Conservation (phyloP, 2,888 invertebrate genomes). For the Rhingia campestris region DNA sequence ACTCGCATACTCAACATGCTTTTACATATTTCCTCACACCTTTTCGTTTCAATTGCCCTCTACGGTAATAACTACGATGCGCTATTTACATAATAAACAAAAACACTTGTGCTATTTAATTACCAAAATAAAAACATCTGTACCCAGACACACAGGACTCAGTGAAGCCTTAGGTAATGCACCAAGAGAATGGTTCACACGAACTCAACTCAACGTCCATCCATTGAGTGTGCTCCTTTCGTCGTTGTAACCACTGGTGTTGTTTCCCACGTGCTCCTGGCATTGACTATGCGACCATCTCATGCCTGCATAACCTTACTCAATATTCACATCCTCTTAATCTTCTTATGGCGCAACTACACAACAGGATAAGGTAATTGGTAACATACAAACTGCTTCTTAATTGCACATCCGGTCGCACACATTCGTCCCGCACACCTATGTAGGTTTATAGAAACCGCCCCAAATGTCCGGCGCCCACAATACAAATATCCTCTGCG, state of each 20-base stretch:
- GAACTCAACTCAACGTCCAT: conserved; percentile 1
- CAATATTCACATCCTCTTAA: conserved; percentile 39
- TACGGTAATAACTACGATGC: neutral
- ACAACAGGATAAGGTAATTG: conserved; percentile 41
- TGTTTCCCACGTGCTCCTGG: neutral
- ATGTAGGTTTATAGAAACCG: neutral
- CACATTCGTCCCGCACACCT: neutral
- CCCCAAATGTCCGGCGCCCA: conserved; percentile 6
- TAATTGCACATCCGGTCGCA: conserved; percentile 54
- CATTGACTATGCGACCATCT: neutral
- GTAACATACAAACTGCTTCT: conserved; percentile 44
- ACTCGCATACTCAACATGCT: no score
- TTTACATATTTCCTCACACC: no score
- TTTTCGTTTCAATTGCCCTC: no score
- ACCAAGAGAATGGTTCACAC: neutral
- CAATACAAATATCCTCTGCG: conserved; percentile 26
- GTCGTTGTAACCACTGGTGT: neutral
- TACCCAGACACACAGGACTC: neutral
- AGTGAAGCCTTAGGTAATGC: neutral
- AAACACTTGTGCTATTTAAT: conserved; percentile 15
- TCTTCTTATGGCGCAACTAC: conserved; percentile 38
- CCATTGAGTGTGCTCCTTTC: neutral
- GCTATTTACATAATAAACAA: neutral
- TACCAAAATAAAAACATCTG: neutral
- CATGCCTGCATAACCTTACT: conserved; percentile 4